Evolutionary conservation across 2,888 invertebrate genomes (phyloP).

Genomic region (Zaprionus bogoriensis): DNA sequence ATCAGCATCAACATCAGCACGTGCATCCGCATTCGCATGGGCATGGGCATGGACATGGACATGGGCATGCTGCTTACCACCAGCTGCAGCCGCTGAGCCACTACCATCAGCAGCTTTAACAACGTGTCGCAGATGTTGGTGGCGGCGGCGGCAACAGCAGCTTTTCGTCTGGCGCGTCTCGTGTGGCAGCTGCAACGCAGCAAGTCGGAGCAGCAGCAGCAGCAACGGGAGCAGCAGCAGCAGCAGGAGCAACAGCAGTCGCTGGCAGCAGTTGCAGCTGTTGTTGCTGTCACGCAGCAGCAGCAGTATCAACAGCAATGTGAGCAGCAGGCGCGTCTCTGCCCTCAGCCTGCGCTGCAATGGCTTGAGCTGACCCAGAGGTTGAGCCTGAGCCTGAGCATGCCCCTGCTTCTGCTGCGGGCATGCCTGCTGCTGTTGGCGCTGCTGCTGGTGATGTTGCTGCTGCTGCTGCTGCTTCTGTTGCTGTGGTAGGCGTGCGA

Average conservation of each 20-base stretch:
- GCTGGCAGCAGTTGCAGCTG: neutral
- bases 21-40: slow-evolving; percentile 36
- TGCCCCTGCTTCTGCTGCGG: no score
- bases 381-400: no score
- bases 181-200: slow-evolving; percentile 25
- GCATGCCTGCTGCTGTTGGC: slow-evolving; percentile 8
- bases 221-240: slow-evolving; percentile 6
- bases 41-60: slow-evolving; percentile 34
- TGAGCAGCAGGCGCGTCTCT: no score
- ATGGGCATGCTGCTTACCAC: slow-evolving; percentile 44
- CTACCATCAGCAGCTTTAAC: slow-evolving; percentile 76
- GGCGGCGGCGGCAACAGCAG: slow-evolving; percentile 31
- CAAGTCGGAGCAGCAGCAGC: slow-evolving; percentile 3
- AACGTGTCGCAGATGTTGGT: slow-evolving; percentile 50
- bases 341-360: no score
- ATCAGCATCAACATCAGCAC: slow-evolving; percentile 37
- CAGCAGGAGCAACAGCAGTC: neutral
- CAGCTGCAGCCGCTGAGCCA: slow-evolving; percentile 65
- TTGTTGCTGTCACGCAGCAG: no score
- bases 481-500: slow-evolving; percentile 11
- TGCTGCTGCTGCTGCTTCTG: slow-evolving; percentile 16
- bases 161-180: slow-evolving; percentile 35
- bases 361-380: no score
- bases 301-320: neutral
- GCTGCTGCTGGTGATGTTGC: slow-evolving; percentile 5